Evolutionary conservation across 2,113 vertebrate genomes (phyloP).

Genomic region (Sapajus apella): DNA sequence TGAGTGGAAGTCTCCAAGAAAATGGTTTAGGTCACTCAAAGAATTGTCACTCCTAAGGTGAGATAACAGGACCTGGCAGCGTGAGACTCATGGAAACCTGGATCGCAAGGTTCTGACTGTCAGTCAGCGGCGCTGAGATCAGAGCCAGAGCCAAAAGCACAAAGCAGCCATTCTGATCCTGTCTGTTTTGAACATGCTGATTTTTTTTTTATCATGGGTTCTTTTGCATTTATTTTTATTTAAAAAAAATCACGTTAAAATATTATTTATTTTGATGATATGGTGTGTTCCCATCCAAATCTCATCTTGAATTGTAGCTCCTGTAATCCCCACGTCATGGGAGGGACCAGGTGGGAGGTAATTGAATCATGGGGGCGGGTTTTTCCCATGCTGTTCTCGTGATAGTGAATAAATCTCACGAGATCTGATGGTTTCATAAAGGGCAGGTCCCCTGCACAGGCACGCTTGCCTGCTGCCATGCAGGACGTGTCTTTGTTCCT

Average conservation of each 20-base stretch:
- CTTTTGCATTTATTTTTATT: background rate
- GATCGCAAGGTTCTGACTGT: background rate
- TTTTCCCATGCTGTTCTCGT: too few species aligned
- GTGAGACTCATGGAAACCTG: background rate
- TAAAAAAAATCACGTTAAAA: background rate
- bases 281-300: too few species aligned
- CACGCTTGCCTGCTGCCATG: too few species aligned
- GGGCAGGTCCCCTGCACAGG: too few species aligned
- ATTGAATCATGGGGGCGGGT: too few species aligned
- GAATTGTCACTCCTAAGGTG: background rate
- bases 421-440: too few species aligned
- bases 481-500: too few species aligned
- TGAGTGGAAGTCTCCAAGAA: background rate
- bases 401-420: too few species aligned
- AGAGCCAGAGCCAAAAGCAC: background rate
- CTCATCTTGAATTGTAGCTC: too few species aligned
- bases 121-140: background rate
- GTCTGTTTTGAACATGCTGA: background rate
- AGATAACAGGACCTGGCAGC: background rate
- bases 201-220: background rate
- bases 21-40: background rate
- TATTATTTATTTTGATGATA: background rate
- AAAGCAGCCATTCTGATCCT: background rate
- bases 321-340: too few species aligned
- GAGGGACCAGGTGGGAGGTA: too few species aligned